These are phyloP conservation scores for Cephus spinipes DNA, from an alignment of 2,888 invertebrate genomes.

Conservation along the genomic window DNA sequence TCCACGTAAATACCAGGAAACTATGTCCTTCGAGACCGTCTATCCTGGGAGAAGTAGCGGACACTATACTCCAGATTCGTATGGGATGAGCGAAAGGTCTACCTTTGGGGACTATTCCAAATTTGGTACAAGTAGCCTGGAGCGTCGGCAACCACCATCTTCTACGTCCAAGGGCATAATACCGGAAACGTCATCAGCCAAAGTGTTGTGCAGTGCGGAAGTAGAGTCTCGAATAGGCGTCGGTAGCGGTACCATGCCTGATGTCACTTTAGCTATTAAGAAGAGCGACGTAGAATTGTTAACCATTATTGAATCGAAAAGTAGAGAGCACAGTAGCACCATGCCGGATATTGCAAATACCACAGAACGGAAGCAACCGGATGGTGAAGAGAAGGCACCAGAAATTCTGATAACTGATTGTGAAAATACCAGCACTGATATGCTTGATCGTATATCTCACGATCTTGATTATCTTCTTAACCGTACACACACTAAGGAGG, in stretches of 20 bases:
- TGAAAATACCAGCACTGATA: slow-evolving; percentile 64
- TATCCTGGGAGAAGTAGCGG: slow-evolving; percentile 5
- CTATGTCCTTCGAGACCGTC: slow-evolving; percentile 22
- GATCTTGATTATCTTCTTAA: slow-evolving; percentile 86
- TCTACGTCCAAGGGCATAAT: background rate
- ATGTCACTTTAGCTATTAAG: slow-evolving; percentile 59
- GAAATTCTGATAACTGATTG: slow-evolving; percentile 21
- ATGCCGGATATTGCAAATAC: slow-evolving; percentile 64
- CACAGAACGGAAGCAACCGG: slow-evolving; percentile 57
- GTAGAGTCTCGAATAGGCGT: slow-evolving; percentile 52
- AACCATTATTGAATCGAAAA: slow-evolving; percentile 28
- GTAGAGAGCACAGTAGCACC: slow-evolving; percentile 41
- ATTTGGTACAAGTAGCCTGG: background rate
- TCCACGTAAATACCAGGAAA: slow-evolving; percentile 66
- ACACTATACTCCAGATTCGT: slow-evolving; percentile 25
- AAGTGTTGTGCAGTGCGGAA: slow-evolving; percentile 59
- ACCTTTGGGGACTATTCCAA: slow-evolving; percentile 37
- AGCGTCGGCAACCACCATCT: slow-evolving; percentile 3
- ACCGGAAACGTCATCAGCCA: slow-evolving; percentile 33
- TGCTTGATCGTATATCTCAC: slow-evolving; percentile 84
- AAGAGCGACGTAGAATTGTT: slow-evolving; percentile 38
- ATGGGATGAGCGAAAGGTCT: slow-evolving; percentile 18
- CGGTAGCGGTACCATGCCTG: slow-evolving; percentile 54
- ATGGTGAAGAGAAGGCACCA: slow-evolving; percentile 47
- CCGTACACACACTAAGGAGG: slow-evolving; percentile 68